Base-by-base conservation (phyloP, 2,888 invertebrate genomes). In the Gisinianus flammeolus region DNA sequence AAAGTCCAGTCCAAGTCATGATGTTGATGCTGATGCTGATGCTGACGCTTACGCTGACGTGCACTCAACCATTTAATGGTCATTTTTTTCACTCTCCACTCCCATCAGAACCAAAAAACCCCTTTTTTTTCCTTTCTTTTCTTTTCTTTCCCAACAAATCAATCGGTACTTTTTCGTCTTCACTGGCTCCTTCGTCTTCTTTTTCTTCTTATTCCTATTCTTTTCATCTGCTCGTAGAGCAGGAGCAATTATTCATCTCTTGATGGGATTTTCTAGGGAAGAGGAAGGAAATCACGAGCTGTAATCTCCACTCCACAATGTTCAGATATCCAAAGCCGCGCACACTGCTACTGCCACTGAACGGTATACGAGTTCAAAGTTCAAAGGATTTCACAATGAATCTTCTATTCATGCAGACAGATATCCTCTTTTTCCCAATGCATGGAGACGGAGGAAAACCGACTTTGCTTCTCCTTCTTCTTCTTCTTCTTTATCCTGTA, bases 1-100 rank as follows among this genome's bases (percentile, higher is more conserved):
- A 16, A 31, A 33, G 68, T 12, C n/a, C n/a, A n/a, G n/a, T n/a
- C 71, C 52, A 71, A 71, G 71, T 71, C 71, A 71, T 54, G 54
- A 28, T 31, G 8, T 3, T n/a, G 16, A 30, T 22, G 26, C 30
- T 56, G 10, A 1, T n/a, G n/a, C n/a, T n/a, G n/a, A n/a, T n/a
- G n/a, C n/a, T n/a, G n/a, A n/a, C n/a, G n/a, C n/a, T n/a, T n/a
- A n/a, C n/a, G n/a, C n/a, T n/a, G n/a, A n/a, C 19, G 44, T 6
- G 54, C 71, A 71, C 56, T 54, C 56, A 30, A 30, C 56, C 71
- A 56, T 52, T 71, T 71, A 54, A 56, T 71, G 71, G 56, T 52
- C 71, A 71, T 62, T 77, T 71, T 64, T 44, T 66, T 77, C 66
- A 44, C 16, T 44, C 16, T 44, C 44, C 44, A 44, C 44, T 10